Base-by-base conservation (phyloP, 2,113 vertebrate species). In the Candoia aspera region DNA sequence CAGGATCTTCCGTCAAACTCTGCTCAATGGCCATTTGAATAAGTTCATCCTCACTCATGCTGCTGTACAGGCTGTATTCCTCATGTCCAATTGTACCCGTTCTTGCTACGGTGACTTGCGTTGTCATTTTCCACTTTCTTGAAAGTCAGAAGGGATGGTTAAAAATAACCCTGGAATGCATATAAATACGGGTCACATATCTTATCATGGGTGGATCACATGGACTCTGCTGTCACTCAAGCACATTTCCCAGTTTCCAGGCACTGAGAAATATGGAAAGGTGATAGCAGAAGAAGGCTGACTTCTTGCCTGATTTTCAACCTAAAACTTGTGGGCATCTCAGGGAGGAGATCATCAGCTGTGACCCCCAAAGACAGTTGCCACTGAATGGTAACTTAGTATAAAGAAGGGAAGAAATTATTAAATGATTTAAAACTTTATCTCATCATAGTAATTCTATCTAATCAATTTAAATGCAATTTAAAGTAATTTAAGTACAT, bases 11-110 rank as follows among this genome's bases (percentile, higher is more conserved):
- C 0, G 92, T 96, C 90, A 99, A 94, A 94, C 99, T 99, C 95
- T 98, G 98, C 92, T 99, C 98, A 0, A 99, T 98, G 94, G 99
- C 98, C 94, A 99, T 95, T 95, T 99, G 98, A 84, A 99, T 94
- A n/a, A 99, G 98, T 92, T 99, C 98, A 0, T 99, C 98, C 85
- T 99, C 99, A 0, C 97, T 98, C 95, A 99, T 94, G 95, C 98
- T 98, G 42, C 98, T 97, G 95, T 99, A 99, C 64, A 98, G 91
- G 49, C 98, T 99, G 96, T 99, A 99, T 91, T 99, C 99, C 87
- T 99, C 98, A 0, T 96, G 96, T 23, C 97, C 97, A 1, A 97
- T 96, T 0, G 91, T 88, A 94, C 92, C 86, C 0, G 95, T 94
- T 92, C 95, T 91, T 49, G 92, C 94, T 0, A 92, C 94, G 0